Conservation (phyloP, 2,113 vertebrate species). For the Sapayoa aenigma region DNA sequence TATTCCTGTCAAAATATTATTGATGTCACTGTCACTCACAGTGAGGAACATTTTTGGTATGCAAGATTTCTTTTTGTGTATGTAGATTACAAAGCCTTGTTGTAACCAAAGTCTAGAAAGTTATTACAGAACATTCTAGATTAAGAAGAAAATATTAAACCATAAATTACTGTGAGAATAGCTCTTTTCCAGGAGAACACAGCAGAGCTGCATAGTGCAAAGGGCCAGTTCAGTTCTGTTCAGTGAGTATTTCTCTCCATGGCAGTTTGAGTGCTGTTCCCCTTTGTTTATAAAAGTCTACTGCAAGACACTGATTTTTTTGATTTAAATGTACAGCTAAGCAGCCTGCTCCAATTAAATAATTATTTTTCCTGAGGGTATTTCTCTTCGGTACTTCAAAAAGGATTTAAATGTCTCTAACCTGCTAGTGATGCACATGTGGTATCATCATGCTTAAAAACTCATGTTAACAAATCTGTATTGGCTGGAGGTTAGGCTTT, state of each 20-base stretch:
- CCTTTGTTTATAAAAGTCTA: not conserved
- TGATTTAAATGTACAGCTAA: not conserved
- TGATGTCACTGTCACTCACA: not conserved
- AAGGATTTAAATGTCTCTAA: constrained; percentile 7
- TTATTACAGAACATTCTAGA: not conserved
- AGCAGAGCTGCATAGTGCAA: not conserved
- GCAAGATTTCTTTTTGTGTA: not conserved
- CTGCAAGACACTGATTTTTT: not conserved
- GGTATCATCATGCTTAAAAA: not conserved
- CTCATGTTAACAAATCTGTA: not conserved
- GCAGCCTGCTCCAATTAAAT: not conserved
- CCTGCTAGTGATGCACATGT: not conserved
- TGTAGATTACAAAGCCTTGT: not conserved
- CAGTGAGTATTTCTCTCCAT: not conserved
- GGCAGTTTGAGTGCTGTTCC: not conserved
- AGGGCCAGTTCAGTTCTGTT: not conserved
- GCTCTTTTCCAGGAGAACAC: not conserved
- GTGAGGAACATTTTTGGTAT: not conserved
- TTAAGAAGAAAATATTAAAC: not conserved
- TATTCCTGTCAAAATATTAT: not conserved
- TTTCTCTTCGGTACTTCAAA: constrained; percentile 16
- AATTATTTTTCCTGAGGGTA: constrained; percentile 14
- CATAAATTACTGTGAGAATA: not conserved
- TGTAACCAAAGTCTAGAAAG: not conserved
- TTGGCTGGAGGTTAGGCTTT: not conserved